Evolutionary conservation across 2,888 invertebrate genomes (phyloP).

Genomic region (Protula sp.): DNA sequence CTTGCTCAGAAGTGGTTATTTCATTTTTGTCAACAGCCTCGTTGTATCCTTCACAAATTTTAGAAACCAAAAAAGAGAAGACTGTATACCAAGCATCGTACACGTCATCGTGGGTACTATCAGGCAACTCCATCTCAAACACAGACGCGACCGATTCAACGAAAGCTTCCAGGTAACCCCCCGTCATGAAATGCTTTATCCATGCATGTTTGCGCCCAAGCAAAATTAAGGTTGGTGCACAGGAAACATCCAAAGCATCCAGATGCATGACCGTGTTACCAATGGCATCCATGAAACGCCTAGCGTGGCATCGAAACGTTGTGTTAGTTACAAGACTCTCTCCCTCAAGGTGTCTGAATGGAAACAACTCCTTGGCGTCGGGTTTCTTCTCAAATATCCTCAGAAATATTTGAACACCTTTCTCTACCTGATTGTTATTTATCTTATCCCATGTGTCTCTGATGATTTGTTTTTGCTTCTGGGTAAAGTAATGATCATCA

Average conservation of each 20-base stretch:
- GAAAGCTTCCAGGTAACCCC: background rate
- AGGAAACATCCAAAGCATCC: background rate
- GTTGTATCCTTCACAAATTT: background rate
- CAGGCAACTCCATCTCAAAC: background rate
- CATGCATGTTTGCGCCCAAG: background rate
- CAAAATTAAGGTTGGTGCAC: background rate
- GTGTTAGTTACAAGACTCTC: background rate
- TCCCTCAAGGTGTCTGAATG: background rate
- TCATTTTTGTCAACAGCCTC: background rate
- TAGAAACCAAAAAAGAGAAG: background rate
- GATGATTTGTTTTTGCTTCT: background rate
- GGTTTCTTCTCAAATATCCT: background rate
- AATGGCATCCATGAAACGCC: background rate
- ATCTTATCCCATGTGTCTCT: background rate
- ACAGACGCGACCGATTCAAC: background rate
- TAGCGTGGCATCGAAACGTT: background rate
- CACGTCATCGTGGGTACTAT: background rate
- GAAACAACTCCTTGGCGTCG: background rate
- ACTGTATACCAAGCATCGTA: background rate
- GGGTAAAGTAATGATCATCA: background rate
- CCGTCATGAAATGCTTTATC: background rate
- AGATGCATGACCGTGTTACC: background rate
- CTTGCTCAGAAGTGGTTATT: too few relatives aligned
- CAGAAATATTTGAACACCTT: background rate
- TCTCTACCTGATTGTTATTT: background rate